These are phyloP conservation scores for Desoria tigrina DNA, from an alignment of 2,888 invertebrate genomes.

Conservation along the genomic window DNA sequence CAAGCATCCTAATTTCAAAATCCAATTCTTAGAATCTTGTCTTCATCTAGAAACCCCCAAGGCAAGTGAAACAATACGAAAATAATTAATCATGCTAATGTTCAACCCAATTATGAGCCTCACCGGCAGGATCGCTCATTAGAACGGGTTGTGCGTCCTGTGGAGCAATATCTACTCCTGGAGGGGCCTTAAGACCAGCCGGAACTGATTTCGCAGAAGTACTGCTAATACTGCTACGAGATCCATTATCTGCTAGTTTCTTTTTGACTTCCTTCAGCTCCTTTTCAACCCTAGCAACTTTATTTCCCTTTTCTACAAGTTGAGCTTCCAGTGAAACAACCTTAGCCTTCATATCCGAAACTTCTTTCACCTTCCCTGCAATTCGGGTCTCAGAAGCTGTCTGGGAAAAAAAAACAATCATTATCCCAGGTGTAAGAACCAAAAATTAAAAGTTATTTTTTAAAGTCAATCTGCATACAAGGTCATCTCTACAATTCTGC, in stretches of 20 bases:
- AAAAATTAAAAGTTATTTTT: neutral
- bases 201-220: constrained; percentile 29
- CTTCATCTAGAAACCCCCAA: too few species aligned
- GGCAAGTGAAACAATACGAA: too few species aligned
- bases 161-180: constrained; percentile 7
- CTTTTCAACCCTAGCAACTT: constrained; percentile 42
- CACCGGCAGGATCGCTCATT: constrained; percentile 51
- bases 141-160: constrained; percentile 42
- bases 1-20: too few species aligned
- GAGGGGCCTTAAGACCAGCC: constrained; percentile 22
- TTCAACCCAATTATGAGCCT: too few species aligned
- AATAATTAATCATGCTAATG: too few species aligned
- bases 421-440: neutral
- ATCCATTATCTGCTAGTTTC: constrained; percentile 10
- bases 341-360: constrained; percentile 47
- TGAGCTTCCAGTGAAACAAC: constrained; percentile 50
- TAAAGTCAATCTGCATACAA: constrained; percentile 25
- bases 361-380: constrained; percentile 41
- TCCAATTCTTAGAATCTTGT: too few species aligned
- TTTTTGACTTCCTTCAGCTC: constrained; percentile 29
- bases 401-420: constrained; percentile 25
- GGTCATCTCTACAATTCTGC: constrained; percentile 47
- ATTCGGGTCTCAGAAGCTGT: constrained; percentile 32
- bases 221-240: constrained; percentile 19
- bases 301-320: constrained; percentile 45